These are phyloP conservation scores for Brachyistius frenatus DNA, from an alignment of 2,113 vertebrate species.

Conservation along the genomic window DNA sequence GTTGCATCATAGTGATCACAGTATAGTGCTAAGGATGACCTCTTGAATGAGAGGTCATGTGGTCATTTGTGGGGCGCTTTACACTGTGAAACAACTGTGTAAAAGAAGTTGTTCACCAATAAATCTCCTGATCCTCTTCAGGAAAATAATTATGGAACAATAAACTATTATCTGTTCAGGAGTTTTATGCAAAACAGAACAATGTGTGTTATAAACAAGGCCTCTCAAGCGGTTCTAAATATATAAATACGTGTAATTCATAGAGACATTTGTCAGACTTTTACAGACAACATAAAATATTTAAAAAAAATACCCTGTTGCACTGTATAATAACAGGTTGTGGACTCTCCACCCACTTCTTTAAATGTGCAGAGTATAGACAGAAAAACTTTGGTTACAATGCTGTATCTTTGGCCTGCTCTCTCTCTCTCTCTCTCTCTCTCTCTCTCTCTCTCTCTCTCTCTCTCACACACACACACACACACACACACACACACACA, in stretches of 20 bases:
- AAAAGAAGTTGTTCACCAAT: background rate
- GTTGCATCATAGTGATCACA: conserved; percentile 32
- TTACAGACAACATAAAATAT: background rate
- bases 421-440: background rate
- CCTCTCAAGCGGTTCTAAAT: background rate
- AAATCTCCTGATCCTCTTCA: background rate
- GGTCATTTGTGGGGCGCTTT: background rate
- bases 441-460: background rate
- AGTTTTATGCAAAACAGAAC: background rate
- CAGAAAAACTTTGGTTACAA: background rate
- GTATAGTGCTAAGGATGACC: background rate
- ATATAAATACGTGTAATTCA: background rate
- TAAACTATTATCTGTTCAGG: background rate
- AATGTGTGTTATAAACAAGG: background rate
- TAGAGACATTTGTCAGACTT: conserved; percentile 3
- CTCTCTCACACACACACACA: conserved; percentile 17
- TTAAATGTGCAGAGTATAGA: background rate
- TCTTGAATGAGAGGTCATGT: conserved; percentile 7
- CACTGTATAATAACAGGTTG: conserved; percentile 26
- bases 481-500: no score
- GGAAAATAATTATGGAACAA: no score
- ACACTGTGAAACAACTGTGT: background rate
- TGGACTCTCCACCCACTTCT: background rate
- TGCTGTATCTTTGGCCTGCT: background rate
- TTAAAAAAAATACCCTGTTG: conserved; percentile 11